A percentile compares a stretch with the other conserved stretches of the same genome.
Conservation (phyloP, 1,140 invertebrate species). For the Choristoneura fumiferana region DNA sequence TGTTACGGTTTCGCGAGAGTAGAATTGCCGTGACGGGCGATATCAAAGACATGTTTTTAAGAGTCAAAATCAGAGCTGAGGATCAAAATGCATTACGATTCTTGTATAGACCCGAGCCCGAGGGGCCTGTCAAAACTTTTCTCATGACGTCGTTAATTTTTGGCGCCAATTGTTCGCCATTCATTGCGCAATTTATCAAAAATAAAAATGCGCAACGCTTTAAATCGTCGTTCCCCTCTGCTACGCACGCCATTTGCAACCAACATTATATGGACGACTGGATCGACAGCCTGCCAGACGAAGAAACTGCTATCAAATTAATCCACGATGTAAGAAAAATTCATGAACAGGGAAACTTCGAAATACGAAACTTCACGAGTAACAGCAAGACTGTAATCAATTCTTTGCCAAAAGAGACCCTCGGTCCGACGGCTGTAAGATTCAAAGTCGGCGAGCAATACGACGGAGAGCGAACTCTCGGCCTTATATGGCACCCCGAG, state of each 20-base stretch:
- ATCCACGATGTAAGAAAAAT: not conserved
- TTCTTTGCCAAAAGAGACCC: not conserved
- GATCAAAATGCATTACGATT: too few species aligned
- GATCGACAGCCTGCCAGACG: not conserved
- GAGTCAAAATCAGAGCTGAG: too few species aligned
- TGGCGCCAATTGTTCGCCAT: too few species aligned
- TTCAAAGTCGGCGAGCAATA: not conserved
- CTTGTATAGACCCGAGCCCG: too few species aligned
- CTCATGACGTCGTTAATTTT: too few species aligned
- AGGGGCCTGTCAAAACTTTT: too few species aligned
- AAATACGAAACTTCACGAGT: not conserved
- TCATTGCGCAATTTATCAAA: not conserved
- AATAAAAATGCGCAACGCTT: too few species aligned
- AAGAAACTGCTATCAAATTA: not conserved
- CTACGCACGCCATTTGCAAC: not conserved
- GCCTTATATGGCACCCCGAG: not conserved
- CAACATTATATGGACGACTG: not conserved
- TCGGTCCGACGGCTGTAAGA: not conserved
- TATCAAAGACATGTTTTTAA: too few species aligned
- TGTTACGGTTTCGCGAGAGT: not conserved
- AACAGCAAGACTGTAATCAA: not conserved
- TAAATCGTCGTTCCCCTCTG: not conserved
- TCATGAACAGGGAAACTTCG: not conserved
- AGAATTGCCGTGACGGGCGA: too few species aligned
- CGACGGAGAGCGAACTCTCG: too few species aligned